Evolutionary conservation across 2,113 vertebrate species (phyloP).

Genomic region (Psophia crepitans): DNA sequence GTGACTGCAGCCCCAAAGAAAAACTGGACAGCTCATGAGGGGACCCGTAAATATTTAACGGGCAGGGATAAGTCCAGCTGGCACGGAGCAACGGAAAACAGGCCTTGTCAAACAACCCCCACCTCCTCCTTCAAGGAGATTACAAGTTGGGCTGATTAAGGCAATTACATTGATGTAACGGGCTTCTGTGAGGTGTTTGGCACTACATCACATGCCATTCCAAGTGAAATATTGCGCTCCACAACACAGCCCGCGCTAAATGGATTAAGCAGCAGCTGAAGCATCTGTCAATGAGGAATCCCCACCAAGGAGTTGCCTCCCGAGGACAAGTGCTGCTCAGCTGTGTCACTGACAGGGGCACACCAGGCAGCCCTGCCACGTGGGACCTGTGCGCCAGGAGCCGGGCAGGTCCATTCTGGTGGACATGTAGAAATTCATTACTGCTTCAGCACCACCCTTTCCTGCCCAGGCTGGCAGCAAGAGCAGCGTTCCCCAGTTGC

Average conservation of each 20-base stretch:
- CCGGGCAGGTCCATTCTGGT: too few relatives aligned
- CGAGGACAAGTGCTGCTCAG: accelerated
- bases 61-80: background rate
- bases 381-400: background rate
- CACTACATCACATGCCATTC: background rate
- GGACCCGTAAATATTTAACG: background rate
- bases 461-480: background rate
- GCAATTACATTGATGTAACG: background rate
- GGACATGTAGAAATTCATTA: background rate
- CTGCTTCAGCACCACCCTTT: background rate
- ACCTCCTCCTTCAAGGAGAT: background rate
- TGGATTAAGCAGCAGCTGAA: background rate
- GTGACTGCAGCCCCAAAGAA: background rate
- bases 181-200: background rate
- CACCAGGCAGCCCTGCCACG: accelerated
- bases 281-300: background rate
- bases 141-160: background rate
- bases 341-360: accelerated
- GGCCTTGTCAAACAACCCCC: background rate
- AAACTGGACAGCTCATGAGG: background rate
- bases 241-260: background rate
- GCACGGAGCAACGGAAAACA: background rate
- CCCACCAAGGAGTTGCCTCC: background rate
- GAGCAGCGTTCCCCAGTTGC: background rate
- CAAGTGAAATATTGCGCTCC: background rate